Evolutionary conservation across 2,113 vertebrate genomes (phyloP).

Genomic region (Oryzias curvinotus): DNA sequence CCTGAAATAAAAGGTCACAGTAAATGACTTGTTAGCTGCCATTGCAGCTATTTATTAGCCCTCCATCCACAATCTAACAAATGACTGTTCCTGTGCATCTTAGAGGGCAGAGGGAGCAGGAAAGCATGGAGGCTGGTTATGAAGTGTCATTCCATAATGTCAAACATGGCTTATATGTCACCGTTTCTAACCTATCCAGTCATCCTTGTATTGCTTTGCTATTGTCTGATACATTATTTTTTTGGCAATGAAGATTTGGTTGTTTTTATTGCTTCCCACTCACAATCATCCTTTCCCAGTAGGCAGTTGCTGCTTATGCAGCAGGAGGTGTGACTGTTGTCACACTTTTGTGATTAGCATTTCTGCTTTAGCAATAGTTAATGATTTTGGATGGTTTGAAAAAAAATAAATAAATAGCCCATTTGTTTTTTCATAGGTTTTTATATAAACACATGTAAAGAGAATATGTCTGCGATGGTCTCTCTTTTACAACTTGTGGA

Average conservation of each 20-base stretch:
- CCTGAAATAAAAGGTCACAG: conserved; percentile 79
- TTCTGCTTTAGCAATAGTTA: conserved; percentile 32
- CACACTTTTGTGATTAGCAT: conserved; percentile 33
- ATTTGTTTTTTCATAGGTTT: conserved; percentile 21
- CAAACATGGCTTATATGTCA: conserved; percentile 74
- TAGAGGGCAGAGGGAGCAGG: conserved; percentile 61
- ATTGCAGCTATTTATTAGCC: conserved; percentile 68
- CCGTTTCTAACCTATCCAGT: conserved; percentile 39
- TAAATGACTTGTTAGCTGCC: conserved; percentile 71
- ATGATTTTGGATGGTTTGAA: conserved; percentile 34
- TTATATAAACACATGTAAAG: conserved; percentile 18
- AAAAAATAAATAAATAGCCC: conserved; percentile 9
- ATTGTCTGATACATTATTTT: conserved; percentile 51
- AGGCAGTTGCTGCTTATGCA: conserved; percentile 39
- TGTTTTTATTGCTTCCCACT: conserved; percentile 43
- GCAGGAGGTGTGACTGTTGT: conserved; percentile 33
- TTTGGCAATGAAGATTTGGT: conserved; percentile 44
- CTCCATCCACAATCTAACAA: conserved; percentile 69
- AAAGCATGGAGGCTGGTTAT: conserved; percentile 49
- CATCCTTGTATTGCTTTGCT: conserved; percentile 35
- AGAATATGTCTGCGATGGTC: not conserved
- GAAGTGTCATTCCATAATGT: conserved; percentile 79
- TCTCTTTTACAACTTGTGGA: not conserved
- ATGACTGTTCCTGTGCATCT: conserved; percentile 54
- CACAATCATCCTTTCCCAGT: conserved; percentile 31